Base-by-base conservation (phyloP, 2,113 vertebrate genomes). In the Siniperca chuatsi region DNA sequence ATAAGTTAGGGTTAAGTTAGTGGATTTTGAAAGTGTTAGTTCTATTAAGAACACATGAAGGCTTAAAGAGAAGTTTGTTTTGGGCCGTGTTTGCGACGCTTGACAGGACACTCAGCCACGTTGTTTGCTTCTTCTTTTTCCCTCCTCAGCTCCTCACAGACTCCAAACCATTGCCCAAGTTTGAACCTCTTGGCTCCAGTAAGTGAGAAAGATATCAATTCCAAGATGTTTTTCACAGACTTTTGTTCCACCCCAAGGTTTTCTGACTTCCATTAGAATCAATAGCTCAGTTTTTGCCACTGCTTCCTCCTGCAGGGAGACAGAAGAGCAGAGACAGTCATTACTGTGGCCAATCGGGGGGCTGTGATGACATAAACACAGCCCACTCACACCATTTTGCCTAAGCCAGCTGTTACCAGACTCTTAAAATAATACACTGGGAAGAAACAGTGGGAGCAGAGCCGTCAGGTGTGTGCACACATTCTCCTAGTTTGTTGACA, bases 401-500 rank as follows among this genome's bases (percentile, higher is more conserved):
- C 62, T 15, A 12, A 48, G 29, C 54, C 42, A 50, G 71, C 62
- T 75, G 71, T 40, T 82, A 68, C 13, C 52, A 72, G 16, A 46
- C 18, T 48, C 61, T 29, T 64, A 8, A 25, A 54, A 80, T 25
- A 71, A 62, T 57, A 35, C 52, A 57, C 12, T 25, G 33, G 15
- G 16, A 18, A 35, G 46, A 54, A 11, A 73, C 5, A 23, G 13
- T 8, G 29, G 65, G 48, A 18, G 64, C 50, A 29, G 62, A 40
- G 67, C 66, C 0, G 16, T 62, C 57, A 54, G 69, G 50, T 73
- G 18, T 25, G 61, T 33, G n/a, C 60, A 65, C 65, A 10, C 16
- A 25, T 4, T 35, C 11, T 21, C 71, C 37, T 48, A 75, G 50
- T 42, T 29, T 57, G n/a, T 50, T 44, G 75, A 55, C 50, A 67